These are phyloP conservation scores for Naso thynnoides DNA, from an alignment of 2,797 vertebrate species.

Conservation along the genomic window DNA sequence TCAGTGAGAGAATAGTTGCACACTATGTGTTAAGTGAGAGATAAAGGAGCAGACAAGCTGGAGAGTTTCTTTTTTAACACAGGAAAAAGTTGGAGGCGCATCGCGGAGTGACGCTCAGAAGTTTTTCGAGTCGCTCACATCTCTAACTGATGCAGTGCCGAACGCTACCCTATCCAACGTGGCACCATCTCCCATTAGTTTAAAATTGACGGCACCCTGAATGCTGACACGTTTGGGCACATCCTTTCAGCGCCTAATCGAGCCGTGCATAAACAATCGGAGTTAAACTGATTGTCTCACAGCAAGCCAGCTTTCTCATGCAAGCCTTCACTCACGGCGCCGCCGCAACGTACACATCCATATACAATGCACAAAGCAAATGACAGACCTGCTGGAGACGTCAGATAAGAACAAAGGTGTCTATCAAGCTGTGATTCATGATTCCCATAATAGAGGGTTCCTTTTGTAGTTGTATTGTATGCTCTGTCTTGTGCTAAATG, in stretches of 20 bases:
- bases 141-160: neutral
- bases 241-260: constrained; percentile 35
- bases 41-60: neutral
- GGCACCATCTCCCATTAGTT: constrained; percentile 1
- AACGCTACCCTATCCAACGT: neutral
- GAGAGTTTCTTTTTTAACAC: neutral
- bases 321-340: neutral
- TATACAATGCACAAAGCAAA: constrained; percentile 39
- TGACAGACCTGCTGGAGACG: constrained; percentile 27
- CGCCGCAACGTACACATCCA: neutral
- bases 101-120: neutral
- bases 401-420: constrained; percentile 56
- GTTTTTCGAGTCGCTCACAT: neutral
- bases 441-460: constrained; percentile 13
- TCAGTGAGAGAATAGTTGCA: neutral
- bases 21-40: neutral
- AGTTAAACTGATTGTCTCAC: constrained; percentile 28
- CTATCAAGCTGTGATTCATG: constrained; percentile 37
- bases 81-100: neutral
- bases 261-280: neutral
- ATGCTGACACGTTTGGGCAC: constrained; percentile 13
- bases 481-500: constrained; percentile 20
- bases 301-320: neutral
- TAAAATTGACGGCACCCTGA: constrained; percentile 37
- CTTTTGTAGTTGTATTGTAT: constrained; percentile 13